phyloP scores from a whole-genome alignment of 2,797 vertebrate species.

The Alca torda region DNA sequence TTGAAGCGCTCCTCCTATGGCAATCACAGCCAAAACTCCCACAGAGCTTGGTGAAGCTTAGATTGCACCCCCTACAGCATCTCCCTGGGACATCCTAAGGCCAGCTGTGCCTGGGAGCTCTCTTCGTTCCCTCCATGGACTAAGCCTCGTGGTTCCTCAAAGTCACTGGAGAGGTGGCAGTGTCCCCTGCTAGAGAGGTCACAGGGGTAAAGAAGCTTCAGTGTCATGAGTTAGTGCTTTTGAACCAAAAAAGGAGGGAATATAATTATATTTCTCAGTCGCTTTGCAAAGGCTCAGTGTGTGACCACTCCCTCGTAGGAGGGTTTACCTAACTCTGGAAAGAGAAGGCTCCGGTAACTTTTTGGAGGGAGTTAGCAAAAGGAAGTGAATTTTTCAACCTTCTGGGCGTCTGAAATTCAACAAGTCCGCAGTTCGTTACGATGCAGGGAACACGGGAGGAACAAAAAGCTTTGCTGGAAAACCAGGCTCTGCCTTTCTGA shows the following conservation, averaged over 20 bases:
- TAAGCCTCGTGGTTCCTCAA: neutral
- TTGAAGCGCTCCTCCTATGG: neutral
- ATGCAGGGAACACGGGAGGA: neutral
- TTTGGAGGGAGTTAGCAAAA: neutral
- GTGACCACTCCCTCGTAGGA: accelerated
- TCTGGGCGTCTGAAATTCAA: neutral
- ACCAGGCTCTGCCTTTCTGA: neutral
- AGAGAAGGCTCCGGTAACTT: accelerated
- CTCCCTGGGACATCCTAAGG: neutral
- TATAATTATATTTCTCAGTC: neutral
- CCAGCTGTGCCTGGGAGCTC: neutral
- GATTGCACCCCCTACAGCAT: neutral
- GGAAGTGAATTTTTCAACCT: neutral
- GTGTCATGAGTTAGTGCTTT: neutral
- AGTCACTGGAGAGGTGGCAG: neutral
- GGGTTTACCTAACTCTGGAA: neutral
- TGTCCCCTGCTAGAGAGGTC: neutral
- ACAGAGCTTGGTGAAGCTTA: neutral
- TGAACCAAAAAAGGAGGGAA: neutral
- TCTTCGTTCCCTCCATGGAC: neutral
- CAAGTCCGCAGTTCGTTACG: accelerated
- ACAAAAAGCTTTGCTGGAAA: neutral
- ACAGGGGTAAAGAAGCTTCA: neutral
- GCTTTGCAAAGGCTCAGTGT: accelerated
- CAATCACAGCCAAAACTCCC: neutral